Conservation (phyloP, 2,797 vertebrate species). For the Pelobates cultripes region DNA sequence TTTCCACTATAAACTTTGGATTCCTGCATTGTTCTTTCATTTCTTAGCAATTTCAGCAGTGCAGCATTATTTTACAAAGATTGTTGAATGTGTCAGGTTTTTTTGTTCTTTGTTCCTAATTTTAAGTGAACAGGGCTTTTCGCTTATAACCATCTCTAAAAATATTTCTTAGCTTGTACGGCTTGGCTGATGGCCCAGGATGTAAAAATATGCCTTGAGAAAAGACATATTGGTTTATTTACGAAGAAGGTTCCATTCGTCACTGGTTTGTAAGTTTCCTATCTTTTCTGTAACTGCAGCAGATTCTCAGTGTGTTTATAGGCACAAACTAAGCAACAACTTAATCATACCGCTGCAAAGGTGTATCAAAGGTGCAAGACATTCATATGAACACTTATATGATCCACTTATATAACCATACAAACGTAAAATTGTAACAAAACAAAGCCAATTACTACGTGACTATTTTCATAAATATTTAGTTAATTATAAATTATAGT, state of each 20-base stretch:
- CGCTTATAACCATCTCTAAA: slow-evolving; percentile 37
- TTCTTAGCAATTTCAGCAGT: slow-evolving; percentile 34
- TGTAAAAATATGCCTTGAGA: slow-evolving; percentile 40
- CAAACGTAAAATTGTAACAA: background rate
- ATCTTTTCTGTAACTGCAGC: slow-evolving; percentile 32
- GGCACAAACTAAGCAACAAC: slow-evolving; percentile 23
- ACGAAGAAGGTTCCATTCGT: slow-evolving; percentile 41
- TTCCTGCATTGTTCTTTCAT: slow-evolving; percentile 42
- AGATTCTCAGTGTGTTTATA: slow-evolving; percentile 29
- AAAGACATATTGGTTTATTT: slow-evolving; percentile 43
- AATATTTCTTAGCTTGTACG: slow-evolving; percentile 40
- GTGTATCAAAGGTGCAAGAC: slow-evolving; percentile 27
- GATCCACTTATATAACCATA: too few relatives aligned
- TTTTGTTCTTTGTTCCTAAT: slow-evolving; percentile 49
- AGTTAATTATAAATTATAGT: too few relatives aligned
- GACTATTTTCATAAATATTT: too few relatives aligned
- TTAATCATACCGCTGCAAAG: slow-evolving; percentile 16
- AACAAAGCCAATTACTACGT: background rate
- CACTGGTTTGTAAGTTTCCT: slow-evolving; percentile 40
- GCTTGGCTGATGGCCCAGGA: slow-evolving; percentile 50
- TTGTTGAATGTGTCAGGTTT: slow-evolving; percentile 45
- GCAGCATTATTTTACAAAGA: slow-evolving; percentile 45
- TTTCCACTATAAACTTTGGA: slow-evolving; percentile 33
- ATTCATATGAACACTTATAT: background rate
- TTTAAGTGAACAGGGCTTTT: slow-evolving; percentile 41